Evolutionary conservation across 2,113 vertebrate species (phyloP).

Genomic region (Serilophus lunatus): DNA sequence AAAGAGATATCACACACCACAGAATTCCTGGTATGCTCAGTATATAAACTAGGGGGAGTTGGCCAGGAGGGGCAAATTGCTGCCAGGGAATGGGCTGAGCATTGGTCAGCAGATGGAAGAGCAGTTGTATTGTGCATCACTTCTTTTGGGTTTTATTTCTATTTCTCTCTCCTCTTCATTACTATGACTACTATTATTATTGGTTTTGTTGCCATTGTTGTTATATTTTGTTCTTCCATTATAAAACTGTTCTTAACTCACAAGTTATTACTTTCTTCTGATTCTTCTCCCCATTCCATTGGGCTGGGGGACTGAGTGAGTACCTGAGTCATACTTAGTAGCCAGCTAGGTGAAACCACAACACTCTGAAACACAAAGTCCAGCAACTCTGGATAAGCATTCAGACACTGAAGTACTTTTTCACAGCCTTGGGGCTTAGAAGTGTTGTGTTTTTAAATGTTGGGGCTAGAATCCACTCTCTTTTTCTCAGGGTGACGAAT

Average conservation of each 20-base stretch:
- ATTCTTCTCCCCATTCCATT: not conserved
- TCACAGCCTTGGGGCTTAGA: not conserved
- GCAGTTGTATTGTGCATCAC: not conserved
- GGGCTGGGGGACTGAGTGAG: not conserved
- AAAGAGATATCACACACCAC: not conserved
- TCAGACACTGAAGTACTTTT: not conserved
- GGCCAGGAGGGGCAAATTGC: not conserved
- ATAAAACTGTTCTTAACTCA: not conserved
- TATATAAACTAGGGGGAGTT: not conserved
- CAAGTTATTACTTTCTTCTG: not conserved
- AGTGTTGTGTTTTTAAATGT: not conserved
- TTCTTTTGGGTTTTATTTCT: not conserved
- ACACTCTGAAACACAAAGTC: not conserved
- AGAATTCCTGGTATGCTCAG: not conserved
- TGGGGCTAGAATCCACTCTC: not conserved
- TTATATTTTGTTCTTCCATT: not conserved
- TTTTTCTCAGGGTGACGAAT: not conserved
- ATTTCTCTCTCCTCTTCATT: not conserved
- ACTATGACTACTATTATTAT: not conserved
- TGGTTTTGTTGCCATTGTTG: not conserved
- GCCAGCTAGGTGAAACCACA: not conserved
- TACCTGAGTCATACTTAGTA: not conserved
- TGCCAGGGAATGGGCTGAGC: no score
- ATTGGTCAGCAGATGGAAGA: rapidly evolving
- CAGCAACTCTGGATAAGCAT: not conserved